Evolutionary conservation across 2,113 vertebrate species (phyloP), one percentile per base, ranked within the genome.

Genomic region (Callipepla squamata): DNA sequence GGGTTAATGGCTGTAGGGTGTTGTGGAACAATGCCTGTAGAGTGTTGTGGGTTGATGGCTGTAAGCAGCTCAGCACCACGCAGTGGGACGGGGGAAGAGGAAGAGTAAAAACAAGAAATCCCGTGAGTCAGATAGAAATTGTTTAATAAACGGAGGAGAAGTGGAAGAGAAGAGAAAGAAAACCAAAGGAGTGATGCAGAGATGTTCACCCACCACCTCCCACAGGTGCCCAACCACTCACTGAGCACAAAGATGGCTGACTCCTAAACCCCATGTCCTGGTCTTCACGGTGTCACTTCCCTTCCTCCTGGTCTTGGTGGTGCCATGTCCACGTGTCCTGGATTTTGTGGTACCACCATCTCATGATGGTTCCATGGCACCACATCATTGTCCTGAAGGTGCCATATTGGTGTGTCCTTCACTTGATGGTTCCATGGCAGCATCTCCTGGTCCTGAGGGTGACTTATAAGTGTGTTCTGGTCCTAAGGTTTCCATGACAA

Each of bases 271-370:
- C 58, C n/a, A 34, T 51, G 34, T 70, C 68, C 23, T 70, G 47
- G 18, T 30, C 47, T 36, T 38, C 3, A 38, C 20, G 44, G 30
- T 7, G 11, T 6, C 34, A 6, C 15, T 32, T 48, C 48, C 12
- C 0, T 13, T 16, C 30, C 8, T 55, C 10, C 0, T 55, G 32
- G 22, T 65, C 38, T 63, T 53, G 9, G 19, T 17, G 9, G 36
- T 22, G 61, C 40, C 48, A 12, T 0, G 15, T 53, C 26, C 15
- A 10, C 20, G 4, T 11, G 34, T 61, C 34, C 34, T 61, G 48
- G 13, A 53, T 38, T 38, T 55, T 8, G 3, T 9, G n/a, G 15
- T 44, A 40, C 16, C 38, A 22, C 3, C 0, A 17, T 51, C 12
- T 16, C 34, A 32, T 38, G 26, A 62, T 62, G 53, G 11, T 2